Base-by-base conservation (phyloP, 2,113 vertebrate species). In the Tilapia sparmanii region DNA sequence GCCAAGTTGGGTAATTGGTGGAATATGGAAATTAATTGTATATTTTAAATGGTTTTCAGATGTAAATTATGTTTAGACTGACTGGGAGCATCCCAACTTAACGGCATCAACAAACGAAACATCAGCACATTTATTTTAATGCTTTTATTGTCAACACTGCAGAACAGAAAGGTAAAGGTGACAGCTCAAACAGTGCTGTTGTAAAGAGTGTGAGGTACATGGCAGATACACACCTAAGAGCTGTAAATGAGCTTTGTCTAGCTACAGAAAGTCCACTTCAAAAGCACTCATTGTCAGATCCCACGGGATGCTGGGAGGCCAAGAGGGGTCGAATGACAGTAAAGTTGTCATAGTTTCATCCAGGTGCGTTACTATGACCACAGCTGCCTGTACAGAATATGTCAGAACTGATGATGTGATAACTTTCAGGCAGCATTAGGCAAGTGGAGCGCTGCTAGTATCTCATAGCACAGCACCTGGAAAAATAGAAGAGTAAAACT, bases 391-490 rank as follows among this genome's bases (percentile, higher is more conserved):
- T 11, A 7, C 55, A 50, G 59, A 42, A 87, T 55, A 61, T 61
- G 2, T 87, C 87, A 42, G 78, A 68, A 66, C 2, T 86, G 33
- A 6, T n/a, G 54, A 29, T 50, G 38, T 33, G 80, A 38, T 73
- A 71, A 80, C 61, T 80, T 53, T 26, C 76, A 79, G 87, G 85
- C 24, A 6, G 80, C 59, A 22, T 68, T 18, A 10, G 29, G 61
- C 19, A 71, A 22, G 81, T 24, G 80, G 38, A 22, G 18, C 3
- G 12, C 53, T 88, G 90, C 91, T 96, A 95, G 88, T 88, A 90
- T 15, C 95, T 86, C 82, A 94, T 50, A 10, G 95, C 96, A 95
- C 96, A 97, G 91, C 96, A 97, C 92, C 96, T 97, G 92, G 24
- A 93, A 94, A 93, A 13, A 19, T 24, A 92, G 80, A 10, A 82